Base-by-base conservation (phyloP, 2,888 invertebrate genomes). In the Ephialtes manifestator region DNA sequence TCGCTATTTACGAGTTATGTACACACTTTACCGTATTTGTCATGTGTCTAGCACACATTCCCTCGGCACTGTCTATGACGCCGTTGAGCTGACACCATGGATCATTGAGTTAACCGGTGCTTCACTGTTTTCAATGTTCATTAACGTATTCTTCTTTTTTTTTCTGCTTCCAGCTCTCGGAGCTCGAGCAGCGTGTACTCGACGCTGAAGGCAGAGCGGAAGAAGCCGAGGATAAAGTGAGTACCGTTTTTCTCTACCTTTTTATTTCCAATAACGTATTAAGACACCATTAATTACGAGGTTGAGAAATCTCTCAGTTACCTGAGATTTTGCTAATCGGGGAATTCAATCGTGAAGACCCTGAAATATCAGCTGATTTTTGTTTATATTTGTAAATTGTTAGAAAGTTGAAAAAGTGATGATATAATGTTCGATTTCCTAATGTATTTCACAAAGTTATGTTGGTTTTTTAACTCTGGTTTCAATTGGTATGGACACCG, bases 181-280 rank as follows among this genome's bases (percentile, higher is more conserved):
- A 98, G 95, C 96, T 98, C 95, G 98, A 98, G 95, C 97, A 98
- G 94, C 96, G 98, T 92, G 98, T 98, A 94, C 96, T 98, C 94
- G 98, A 98, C 94, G 98, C 98, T 90, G 98, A 98, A 95, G 97
- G 97, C 91, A 96, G 98, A 91, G 98, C 98, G 75, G 98, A 98
- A 93, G 98, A 98, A 94, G 98, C 98, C 87, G 98, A 98, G 95
- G 98, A 98, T 95, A 98, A 98, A 97, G 98, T 98, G 96, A 95
- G 94, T 87, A 72, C 79, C 86, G 15, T 39, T 68, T 72, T 48
- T 18, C 46, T 55, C 24, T 15, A 11, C 31, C n/a, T 31, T 10
- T 18, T 13, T 0, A 20, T 18, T 60, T 46, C 7, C 51, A 18
- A n/a, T 51, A 18, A 18, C 7, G 51, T 2, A 18, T 51, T 18